Evolutionary conservation across 2,113 vertebrate genomes (phyloP), one percentile per base, ranked within the genome.

Genomic region (Cebidichthys violaceus): DNA sequence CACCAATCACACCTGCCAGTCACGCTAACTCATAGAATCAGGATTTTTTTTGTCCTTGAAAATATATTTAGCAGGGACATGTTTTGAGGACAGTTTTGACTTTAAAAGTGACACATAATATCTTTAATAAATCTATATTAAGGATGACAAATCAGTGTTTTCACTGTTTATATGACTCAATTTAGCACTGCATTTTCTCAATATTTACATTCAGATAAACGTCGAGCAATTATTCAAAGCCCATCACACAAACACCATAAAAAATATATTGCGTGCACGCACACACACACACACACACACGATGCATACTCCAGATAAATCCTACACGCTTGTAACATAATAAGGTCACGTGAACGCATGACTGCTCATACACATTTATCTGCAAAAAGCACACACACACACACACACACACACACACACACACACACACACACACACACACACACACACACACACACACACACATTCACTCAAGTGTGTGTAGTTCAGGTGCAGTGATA

Each of bases 331-430:
- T 68, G 61, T 69, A 88, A 81, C 86, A 88, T 90, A 92, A 94
- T 92, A 91, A 92, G 91, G 87, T 90, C 92, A 91, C 1, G 37
- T 52, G n/a, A 86, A 90, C 45, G 84, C 92, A 83, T 90, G 86
- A 88, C 78, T 85, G 90, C 84, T 88, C 67, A 65, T 60, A 72
- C 76, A 83, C 82, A 70, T 76, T 91, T 90, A 92, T 92, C 85
- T 90, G 75, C 81, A 81, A 57, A 88, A 33, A 84, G n/a, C 84
- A 81, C 71, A 15, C 73, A 59, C 77, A 59, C 79, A 86, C 89
- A 85, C 84, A 80, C 70, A 17, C 76, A 57, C 77, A 57, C 81
- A 86, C 80, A 65, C 79, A 72, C 70, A 17, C 76, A 57, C 77
- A 57, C 81, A 86, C 80, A 65, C 79, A 71, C 78, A 55, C 79